Evolutionary conservation across 2,113 vertebrate genomes (phyloP), one percentile per base, ranked within the genome.

Genomic region (Cariama cristata): DNA sequence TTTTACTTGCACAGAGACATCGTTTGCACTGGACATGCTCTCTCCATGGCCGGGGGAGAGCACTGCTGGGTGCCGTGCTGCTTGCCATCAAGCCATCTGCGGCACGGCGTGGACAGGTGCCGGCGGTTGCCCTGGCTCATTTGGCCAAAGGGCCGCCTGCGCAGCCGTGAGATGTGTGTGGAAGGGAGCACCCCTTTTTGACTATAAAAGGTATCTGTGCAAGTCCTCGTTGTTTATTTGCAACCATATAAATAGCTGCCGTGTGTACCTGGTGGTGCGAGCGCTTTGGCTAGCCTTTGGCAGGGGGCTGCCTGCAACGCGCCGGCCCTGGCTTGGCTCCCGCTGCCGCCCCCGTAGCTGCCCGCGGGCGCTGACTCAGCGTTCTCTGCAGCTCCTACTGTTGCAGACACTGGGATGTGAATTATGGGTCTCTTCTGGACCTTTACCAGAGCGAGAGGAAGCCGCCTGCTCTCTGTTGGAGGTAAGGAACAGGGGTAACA

Each of bases 281-380:
- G 42, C 40, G 93, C 91, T 97, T 96, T 87, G 91, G 96, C 96
- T 86, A 44, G 86, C 59, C 16, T 88, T 79, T 92, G 94, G 84
- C n/a, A 42, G 77, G 5, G 59, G 71, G 66, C 95, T 96, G 80
- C 92, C 89, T 28, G 60, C 12, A 0, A 23, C 11, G 52, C 12
- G 27, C 28, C 45, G 28, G 72, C 52, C 53, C 62, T 84, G 90
- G 81, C 86, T 52, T 3, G 79, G 35, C 50, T 55, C 50, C 69
- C 3, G 6, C 58, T 20, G 47, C 47, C 3, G 15, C 14, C 47
- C n/a, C 81, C 3, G 20, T 11, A 8, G 60, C 38, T 44, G 49
- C 38, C 77, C 62, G 35, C 72, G 42, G 53, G 72, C 40, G 67
- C 96, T 94, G 94, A 87, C 77, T 79, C 67, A 4, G 93, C 60